phyloP scores from a whole-genome alignment of 2,113 vertebrate genomes.

The Barnardius zonarius region DNA sequence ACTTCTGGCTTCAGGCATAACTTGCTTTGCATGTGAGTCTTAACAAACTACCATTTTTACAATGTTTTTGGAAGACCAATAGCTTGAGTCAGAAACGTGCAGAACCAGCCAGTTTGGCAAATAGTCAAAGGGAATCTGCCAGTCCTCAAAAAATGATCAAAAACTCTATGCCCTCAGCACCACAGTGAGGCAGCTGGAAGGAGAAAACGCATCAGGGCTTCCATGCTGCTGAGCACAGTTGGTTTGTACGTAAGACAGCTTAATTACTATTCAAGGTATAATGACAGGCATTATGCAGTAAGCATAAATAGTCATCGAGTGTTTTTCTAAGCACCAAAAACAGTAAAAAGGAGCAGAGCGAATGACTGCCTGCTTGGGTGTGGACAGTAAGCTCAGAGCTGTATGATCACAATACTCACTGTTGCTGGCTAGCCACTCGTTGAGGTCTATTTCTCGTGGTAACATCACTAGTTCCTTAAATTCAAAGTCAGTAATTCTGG shows the following conservation, averaged over 20 bases:
- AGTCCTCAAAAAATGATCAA: not conserved
- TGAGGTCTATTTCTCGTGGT: conserved; percentile 96
- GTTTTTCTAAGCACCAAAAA: not conserved
- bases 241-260: not conserved
- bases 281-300: not conserved
- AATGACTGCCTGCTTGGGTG: not conserved
- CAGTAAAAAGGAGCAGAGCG: not conserved
- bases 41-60: not conserved
- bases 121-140: not conserved
- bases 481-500: conserved; percentile 91
- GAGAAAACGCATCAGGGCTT: not conserved
- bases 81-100: not conserved
- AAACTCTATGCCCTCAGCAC: not conserved
- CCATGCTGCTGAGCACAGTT: not conserved
- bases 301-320: not conserved
- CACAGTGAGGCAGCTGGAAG: not conserved
- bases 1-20: not conserved
- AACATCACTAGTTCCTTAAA: conserved; percentile 95
- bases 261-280: conserved; percentile 11
- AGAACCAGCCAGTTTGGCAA: not conserved
- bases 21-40: not conserved
- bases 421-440: conserved; percentile 98
- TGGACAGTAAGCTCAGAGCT: not conserved
- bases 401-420: conserved; percentile 76
- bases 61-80: not conserved